Percentiles rank a stretch among this genome's conserved stretches.
Evolutionary conservation across 1,140 invertebrate genomes (phyloP).

Genomic region (Drosophila azteca): DNA sequence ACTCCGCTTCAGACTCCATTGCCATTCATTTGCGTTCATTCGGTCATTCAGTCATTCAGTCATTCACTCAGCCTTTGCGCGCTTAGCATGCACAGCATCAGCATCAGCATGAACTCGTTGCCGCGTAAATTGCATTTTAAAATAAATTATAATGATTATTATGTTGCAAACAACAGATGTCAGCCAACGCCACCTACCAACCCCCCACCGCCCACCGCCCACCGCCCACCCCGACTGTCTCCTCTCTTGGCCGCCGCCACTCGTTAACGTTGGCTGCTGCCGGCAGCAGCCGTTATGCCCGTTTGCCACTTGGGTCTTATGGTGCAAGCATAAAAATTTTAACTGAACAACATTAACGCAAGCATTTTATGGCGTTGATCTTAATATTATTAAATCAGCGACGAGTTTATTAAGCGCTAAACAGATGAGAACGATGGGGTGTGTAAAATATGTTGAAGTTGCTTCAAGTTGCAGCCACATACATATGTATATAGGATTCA

Average conservation of each 20-base stretch:
- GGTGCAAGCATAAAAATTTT: constrained; percentile 75
- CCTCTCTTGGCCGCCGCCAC: constrained; percentile 4
- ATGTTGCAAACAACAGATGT: constrained; percentile 80
- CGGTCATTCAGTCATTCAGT: background rate
- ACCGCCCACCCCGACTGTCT: too few relatives aligned
- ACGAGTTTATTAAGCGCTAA: constrained; percentile 69
- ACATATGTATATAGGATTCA: too few relatives aligned
- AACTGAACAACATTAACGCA: constrained; percentile 78
- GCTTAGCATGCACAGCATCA: constrained; percentile 63
- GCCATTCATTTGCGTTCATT: constrained; percentile 23
- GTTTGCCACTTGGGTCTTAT: constrained; percentile 75
- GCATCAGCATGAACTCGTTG: constrained; percentile 28
- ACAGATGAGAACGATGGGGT: constrained; percentile 16
- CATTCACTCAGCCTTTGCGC: constrained; percentile 34
- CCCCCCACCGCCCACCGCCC: too few relatives aligned
- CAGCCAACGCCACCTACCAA: constrained; percentile 27
- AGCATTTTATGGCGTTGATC: constrained; percentile 76
- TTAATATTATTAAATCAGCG: constrained; percentile 79
- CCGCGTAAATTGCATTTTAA: constrained; percentile 79
- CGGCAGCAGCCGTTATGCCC: constrained; percentile 43
- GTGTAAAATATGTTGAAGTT: too few relatives aligned
- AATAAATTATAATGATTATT: constrained; percentile 82
- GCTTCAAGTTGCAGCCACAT: too few relatives aligned
- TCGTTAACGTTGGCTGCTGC: constrained; percentile 37
- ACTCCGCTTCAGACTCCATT: too few relatives aligned